Conservation (phyloP, 2,888 invertebrate genomes). For the Trissolcus brochymenae region DNA sequence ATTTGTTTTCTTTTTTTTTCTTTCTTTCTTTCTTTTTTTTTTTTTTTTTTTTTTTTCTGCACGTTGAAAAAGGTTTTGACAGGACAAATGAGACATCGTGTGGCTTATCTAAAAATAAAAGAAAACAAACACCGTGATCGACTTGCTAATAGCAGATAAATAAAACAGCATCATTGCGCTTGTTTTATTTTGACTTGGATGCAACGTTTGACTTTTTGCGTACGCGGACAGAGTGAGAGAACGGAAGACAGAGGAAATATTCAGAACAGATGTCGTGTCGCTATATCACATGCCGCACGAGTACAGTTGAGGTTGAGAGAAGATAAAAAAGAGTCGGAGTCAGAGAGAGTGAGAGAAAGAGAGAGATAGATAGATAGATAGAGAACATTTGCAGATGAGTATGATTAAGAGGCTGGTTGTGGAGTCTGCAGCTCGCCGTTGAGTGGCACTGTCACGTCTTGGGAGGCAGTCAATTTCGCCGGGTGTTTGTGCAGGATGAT, state of each 20-base stretch:
- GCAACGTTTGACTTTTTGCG: too few species aligned
- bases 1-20: too few species aligned
- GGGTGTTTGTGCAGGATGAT: slow-evolving; percentile 47
- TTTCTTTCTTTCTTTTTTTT: too few species aligned
- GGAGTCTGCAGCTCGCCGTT: slow-evolving; percentile 23
- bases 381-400: slow-evolving; percentile 41
- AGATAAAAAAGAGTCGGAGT: slow-evolving; percentile 2
- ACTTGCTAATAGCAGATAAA: slow-evolving; percentile 8
- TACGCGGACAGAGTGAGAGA: too few species aligned
- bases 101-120: not conserved
- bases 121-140: not conserved
- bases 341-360: too few species aligned
- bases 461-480: slow-evolving; percentile 40
- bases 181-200: not conserved
- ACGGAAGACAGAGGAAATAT: too few species aligned
- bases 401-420: slow-evolving; percentile 40
- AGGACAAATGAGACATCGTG: slow-evolving; percentile 1
- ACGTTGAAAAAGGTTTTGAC: not conserved
- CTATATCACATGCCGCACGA: slow-evolving; percentile 68
- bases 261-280: slow-evolving; percentile 38
- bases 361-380: too few species aligned
- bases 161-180: slow-evolving; percentile 44
- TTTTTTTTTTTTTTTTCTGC: too few species aligned
- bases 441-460: slow-evolving; percentile 29
- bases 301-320: slow-evolving; percentile 39